Base-by-base conservation (phyloP, 2,113 vertebrate species). In the Lethenteron camtschaticum region DNA sequence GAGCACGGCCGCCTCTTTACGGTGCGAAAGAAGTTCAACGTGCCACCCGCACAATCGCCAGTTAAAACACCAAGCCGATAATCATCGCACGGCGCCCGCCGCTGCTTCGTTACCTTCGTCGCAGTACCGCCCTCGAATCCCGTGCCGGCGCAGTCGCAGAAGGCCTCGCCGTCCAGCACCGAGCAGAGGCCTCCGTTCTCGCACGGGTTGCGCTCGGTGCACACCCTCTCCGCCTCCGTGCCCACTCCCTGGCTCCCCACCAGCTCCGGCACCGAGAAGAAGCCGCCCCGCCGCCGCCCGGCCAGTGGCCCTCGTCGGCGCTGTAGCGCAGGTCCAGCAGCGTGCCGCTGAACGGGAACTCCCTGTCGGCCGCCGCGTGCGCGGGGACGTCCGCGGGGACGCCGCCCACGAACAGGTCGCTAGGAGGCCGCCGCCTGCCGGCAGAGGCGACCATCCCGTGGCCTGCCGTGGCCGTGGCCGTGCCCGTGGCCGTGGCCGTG, bases 301-400 rank as follows among this genome's bases (percentile, higher is more conserved):
- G 88, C 4, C 85, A 83, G 79, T 95, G 89, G n/a, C 91, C 92
- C 77, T 94, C 94, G 58, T 88, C 88, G 0, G 86, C 89, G 83
- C 87, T 90, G 73, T 89, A 89, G 1, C 89, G 92, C 70, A 95
- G 81, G 12, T 86, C 87, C 0, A 88, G 94, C 12, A 94, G 85
- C 4, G 89, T 41, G 41, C 41, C 41, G 41, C 41, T 41, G 41
- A 41, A 7, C 41, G 41, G 41, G 41, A 41, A 41, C 41, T 41
- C 41, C 41, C 41, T 41, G 41, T 41, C 41, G 41, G 41, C 41
- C 41, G 41, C 41, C 41, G 41, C 41, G 41, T 41, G 41, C 41
- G 5, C 41, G 41, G 41, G 41, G 41, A 41, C 41, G 41, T 41
- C 41, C 41, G 41, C 41, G 0, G 90, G 86, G 76, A 95, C 85